These are phyloP conservation scores for Manduca sexta DNA, from an alignment of 1,140 invertebrate species.

Conservation along the genomic window DNA sequence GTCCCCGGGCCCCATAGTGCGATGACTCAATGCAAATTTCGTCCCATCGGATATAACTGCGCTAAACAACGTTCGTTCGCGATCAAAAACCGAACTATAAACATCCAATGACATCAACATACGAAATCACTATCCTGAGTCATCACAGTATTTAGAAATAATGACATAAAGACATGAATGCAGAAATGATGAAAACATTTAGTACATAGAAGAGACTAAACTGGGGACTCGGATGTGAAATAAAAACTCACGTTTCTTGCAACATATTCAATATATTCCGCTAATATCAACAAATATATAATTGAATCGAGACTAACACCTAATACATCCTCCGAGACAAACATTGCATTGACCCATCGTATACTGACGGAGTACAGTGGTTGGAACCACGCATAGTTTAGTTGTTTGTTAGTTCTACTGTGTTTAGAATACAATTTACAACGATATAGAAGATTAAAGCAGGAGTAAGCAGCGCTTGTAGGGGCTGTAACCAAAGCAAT, in stretches of 20 bases:
- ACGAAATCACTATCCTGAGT: constrained; percentile 53
- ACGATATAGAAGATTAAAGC: constrained; percentile 48
- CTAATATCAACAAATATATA: constrained; percentile 58
- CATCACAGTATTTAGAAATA: constrained; percentile 64
- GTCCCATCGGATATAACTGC: constrained; percentile 48
- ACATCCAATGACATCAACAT: constrained; percentile 1
- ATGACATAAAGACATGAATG: constrained; percentile 33
- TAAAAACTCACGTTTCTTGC: constrained; percentile 60
- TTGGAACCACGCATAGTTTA: constrained; percentile 46
- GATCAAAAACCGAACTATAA: no score
- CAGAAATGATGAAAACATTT: constrained; percentile 31
- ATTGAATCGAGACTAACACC: constrained; percentile 40
- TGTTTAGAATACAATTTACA: constrained; percentile 59
- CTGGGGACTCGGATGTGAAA: constrained; percentile 50
- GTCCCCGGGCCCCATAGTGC: constrained; percentile 64
- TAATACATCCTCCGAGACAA: constrained; percentile 60
- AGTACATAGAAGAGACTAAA: constrained; percentile 18
- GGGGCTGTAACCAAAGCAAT: not conserved
- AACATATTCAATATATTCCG: constrained; percentile 69
- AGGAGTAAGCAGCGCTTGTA: constrained; percentile 52
- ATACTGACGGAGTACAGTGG: constrained; percentile 63
- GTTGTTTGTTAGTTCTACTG: constrained; percentile 59
- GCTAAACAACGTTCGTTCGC: not conserved
- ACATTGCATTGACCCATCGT: constrained; percentile 70
- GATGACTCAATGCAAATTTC: constrained; percentile 73